phyloP scores from a whole-genome alignment of 2,888 invertebrate genomes.

The Lysandra bellargus region DNA sequence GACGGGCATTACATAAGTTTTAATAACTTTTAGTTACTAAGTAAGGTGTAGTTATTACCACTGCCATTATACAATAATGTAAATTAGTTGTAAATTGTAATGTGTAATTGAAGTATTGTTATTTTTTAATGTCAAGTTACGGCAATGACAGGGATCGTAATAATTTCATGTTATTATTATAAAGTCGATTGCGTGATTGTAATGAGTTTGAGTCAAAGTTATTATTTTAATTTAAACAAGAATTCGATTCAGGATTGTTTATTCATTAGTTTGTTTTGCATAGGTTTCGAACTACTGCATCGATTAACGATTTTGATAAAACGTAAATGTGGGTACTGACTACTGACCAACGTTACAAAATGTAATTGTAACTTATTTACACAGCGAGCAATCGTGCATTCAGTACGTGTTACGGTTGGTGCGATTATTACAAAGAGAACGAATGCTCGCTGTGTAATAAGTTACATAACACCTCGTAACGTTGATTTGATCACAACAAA shows the following conservation, averaged over 20 bases:
- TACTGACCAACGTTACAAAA: too few relatives aligned
- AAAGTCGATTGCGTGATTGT: neutral
- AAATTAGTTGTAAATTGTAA: constrained; percentile 21
- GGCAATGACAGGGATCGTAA: neutral
- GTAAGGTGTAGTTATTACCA: neutral
- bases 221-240: too few relatives aligned
- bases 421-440: too few relatives aligned
- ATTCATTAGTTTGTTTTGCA: neutral
- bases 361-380: too few relatives aligned
- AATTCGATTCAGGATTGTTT: too few relatives aligned
- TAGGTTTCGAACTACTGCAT: neutral
- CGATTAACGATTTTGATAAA: neutral
- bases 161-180: neutral
- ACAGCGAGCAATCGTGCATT: too few relatives aligned
- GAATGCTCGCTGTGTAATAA: too few relatives aligned
- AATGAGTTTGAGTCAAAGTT: neutral
- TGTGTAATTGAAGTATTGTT: neutral
- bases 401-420: too few relatives aligned
- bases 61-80: constrained; percentile 22
- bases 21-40: neutral
- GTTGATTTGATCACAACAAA: too few relatives aligned
- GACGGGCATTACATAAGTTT: neutral
- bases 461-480: too few relatives aligned
- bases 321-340: neutral
- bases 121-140: neutral